phyloP scores from a whole-genome alignment of 2,888 invertebrate genomes.

The Nematopogon swammerdamellus region DNA sequence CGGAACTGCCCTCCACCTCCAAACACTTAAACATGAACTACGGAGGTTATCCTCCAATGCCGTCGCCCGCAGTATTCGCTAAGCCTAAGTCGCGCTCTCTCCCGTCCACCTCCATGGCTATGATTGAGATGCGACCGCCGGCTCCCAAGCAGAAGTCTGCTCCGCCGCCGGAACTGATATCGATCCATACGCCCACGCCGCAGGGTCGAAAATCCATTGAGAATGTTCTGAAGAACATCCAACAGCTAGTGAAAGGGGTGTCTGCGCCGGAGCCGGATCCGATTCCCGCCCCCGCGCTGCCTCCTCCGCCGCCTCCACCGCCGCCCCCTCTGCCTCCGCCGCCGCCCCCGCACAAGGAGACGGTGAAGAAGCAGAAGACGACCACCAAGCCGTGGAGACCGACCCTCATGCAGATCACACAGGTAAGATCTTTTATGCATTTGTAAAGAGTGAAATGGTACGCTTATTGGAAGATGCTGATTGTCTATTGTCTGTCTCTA shows the following conservation, averaged over 20 bases:
- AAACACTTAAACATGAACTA: too few relatives aligned
- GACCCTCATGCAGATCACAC: constrained; percentile 65
- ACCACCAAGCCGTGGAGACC: constrained; percentile 70
- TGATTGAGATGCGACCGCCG: constrained; percentile 10
- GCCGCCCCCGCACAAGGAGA: constrained; percentile 22
- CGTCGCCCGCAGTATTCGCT: constrained; percentile 2
- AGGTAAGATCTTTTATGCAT: too few relatives aligned
- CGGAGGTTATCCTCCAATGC: constrained; percentile 1
- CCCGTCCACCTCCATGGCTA: constrained; percentile 1
- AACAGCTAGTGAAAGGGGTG: constrained; percentile 46
- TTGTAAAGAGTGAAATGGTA: too few relatives aligned
- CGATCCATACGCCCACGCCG: constrained; percentile 50
- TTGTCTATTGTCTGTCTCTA: too few relatives aligned
- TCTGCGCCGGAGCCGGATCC: constrained; percentile 38
- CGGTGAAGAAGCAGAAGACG: constrained; percentile 39
- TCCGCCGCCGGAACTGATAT: constrained; percentile 56
- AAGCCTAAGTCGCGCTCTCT: constrained; percentile 5
- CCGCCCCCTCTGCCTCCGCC: constrained; percentile 1
- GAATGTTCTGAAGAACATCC: constrained; percentile 45
- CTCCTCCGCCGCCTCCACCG: constrained; percentile 10
- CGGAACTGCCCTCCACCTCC: constrained; percentile 26
- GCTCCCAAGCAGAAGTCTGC: constrained; percentile 30
- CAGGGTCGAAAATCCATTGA: constrained; percentile 45
- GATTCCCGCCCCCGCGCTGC: constrained; percentile 35
- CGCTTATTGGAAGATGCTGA: too few relatives aligned